Percentiles rank a stretch among this genome's conserved stretches.
These are phyloP conservation scores for Punctoribates punctum DNA, from an alignment of 2,888 invertebrate species.

Conservation along the genomic window DNA sequence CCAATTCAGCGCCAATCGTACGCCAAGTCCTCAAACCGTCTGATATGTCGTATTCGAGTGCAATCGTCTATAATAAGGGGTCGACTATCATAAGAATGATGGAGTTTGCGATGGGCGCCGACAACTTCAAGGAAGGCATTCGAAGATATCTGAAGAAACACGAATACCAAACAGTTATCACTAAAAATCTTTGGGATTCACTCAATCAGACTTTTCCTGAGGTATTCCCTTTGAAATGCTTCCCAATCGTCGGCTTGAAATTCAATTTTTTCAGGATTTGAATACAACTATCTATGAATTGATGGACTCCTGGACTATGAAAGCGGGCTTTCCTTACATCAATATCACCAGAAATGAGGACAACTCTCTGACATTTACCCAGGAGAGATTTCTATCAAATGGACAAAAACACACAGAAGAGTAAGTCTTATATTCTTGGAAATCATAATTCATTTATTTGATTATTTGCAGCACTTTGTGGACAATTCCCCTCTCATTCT, in stretches of 20 bases:
- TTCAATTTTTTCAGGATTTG: too few species aligned
- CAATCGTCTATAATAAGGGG: constrained; percentile 64
- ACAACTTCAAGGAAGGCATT: constrained; percentile 13
- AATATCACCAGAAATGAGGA: constrained; percentile 65
- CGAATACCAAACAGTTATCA: neutral
- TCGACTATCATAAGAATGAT: constrained; percentile 82
- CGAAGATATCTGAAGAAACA: neutral
- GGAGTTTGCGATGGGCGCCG: constrained; percentile 23
- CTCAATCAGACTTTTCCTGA: neutral
- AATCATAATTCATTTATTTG: too few species aligned
- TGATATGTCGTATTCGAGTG: constrained; percentile 6
- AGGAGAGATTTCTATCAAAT: constrained; percentile 65
- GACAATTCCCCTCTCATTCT: constrained; percentile 37
- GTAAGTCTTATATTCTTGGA: neutral
- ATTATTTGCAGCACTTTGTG: constrained; percentile 13
- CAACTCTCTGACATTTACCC: constrained; percentile 63
- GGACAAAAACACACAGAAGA: constrained; percentile 16
- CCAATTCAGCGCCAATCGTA: constrained; percentile 36
- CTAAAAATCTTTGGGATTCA: constrained; percentile 7
- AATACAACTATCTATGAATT: constrained; percentile 59
- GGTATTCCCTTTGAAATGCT: neutral
- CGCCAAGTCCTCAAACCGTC: neutral
- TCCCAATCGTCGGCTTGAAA: too few species aligned
- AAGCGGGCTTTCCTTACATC: constrained; percentile 72
- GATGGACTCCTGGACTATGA: constrained; percentile 77